A percentile compares a stretch with the other conserved stretches of the same genome.
Conservation (phyloP, 2,888 invertebrate species). For the Aspidapion aeneum region DNA sequence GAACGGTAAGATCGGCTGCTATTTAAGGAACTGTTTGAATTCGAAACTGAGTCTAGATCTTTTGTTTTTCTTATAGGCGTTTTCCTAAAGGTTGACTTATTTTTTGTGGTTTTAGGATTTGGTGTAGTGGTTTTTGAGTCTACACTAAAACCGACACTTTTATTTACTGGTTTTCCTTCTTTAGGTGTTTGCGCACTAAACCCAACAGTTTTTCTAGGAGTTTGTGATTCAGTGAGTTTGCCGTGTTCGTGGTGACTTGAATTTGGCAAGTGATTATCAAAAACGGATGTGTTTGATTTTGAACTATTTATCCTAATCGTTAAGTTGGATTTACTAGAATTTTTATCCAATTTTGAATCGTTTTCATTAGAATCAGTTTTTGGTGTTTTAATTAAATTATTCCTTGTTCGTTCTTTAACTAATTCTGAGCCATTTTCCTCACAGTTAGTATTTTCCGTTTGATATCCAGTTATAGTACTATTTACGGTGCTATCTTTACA, state of each 20-base stretch:
- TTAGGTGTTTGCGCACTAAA: slow-evolving; percentile 1
- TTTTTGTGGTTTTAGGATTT: not conserved
- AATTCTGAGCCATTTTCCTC: not conserved
- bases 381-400: not conserved
- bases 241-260: not conserved
- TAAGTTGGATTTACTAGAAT: not conserved
- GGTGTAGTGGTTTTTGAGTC: not conserved
- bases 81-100: not conserved
- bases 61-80: not conserved
- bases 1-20: not conserved
- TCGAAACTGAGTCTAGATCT: not conserved
- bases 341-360: not conserved
- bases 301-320: no score
- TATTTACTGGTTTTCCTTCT: not conserved
- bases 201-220: slow-evolving; percentile 9
- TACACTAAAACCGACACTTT: not conserved
- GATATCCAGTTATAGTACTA: not conserved
- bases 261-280: not conserved
- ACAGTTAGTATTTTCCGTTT: not conserved
- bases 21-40: not conserved
- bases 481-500: not conserved
- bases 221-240: not conserved
- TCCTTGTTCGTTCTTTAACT: not conserved
- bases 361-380: not conserved
- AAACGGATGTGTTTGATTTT: not conserved